These are phyloP conservation scores for Drosophila lini DNA, from an alignment of 1,140 invertebrate genomes.

Conservation along the genomic window DNA sequence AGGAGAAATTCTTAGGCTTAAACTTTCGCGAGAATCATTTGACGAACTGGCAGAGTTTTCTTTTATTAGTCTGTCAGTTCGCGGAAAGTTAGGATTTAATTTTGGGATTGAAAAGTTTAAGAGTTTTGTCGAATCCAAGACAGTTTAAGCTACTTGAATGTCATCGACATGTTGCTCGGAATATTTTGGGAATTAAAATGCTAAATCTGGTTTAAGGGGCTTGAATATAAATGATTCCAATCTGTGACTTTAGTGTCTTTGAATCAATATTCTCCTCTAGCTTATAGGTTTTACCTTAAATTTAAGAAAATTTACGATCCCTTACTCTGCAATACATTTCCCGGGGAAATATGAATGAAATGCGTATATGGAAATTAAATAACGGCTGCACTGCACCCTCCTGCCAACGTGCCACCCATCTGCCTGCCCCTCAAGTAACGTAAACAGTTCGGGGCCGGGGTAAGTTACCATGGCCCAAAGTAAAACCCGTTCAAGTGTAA, in stretches of 20 bases:
- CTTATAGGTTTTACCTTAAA: too few relatives aligned
- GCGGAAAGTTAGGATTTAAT: conserved; percentile 15
- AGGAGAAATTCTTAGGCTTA: conserved; percentile 2
- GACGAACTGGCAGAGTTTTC: conserved; percentile 12
- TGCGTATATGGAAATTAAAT: conserved; percentile 80
- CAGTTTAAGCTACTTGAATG: conserved; percentile 12
- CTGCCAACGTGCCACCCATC: neutral
- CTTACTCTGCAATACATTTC: neutral
- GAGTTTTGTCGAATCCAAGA: neutral
- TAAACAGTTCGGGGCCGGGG: conserved; percentile 44
- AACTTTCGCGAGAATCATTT: conserved; percentile 22
- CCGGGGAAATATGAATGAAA: conserved; percentile 66
- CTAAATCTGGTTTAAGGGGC: neutral
- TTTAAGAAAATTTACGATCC: neutral
- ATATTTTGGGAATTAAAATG: neutral
- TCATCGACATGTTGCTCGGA: neutral
- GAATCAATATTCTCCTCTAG: too few relatives aligned
- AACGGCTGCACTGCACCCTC: conserved; percentile 39
- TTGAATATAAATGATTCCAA: too few relatives aligned
- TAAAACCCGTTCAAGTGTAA: conserved; percentile 83
- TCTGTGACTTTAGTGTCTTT: too few relatives aligned
- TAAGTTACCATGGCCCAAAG: conserved; percentile 75
- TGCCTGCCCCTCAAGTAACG: conserved; percentile 11
- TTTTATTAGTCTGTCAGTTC: neutral
- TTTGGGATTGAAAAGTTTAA: conserved; percentile 31